Percentiles rank a stretch among this genome's conserved stretches.
Conservation (phyloP, 2,113 vertebrate species). For the Albula goreensis region DNA sequence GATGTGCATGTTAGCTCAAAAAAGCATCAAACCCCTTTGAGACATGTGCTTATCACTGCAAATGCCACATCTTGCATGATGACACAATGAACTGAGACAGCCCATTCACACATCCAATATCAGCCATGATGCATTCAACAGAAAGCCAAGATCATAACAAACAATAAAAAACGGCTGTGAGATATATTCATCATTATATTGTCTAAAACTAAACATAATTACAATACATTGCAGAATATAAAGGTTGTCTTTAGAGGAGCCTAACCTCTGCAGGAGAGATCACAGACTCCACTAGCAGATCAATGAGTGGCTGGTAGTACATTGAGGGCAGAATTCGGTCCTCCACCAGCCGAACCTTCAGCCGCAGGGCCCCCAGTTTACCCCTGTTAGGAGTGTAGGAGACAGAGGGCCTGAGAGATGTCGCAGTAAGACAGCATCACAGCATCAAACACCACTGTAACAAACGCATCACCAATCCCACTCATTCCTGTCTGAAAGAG, state of each 20-base stretch:
- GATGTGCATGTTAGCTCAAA: too few species aligned
- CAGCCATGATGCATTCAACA: too few species aligned
- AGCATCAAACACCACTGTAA: not conserved
- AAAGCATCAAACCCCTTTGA: too few species aligned
- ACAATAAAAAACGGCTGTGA: too few species aligned
- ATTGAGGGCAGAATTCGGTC: slow-evolving; percentile 75
- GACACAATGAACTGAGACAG: too few species aligned
- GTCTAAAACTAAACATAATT: too few species aligned
- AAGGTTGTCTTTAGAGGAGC: not conserved
- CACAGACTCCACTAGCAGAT: slow-evolving; percentile 80
- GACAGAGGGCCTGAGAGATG: not conserved
- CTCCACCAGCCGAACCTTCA: slow-evolving; percentile 80
- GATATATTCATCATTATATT: too few species aligned
- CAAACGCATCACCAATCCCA: not conserved
- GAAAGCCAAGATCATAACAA: too few species aligned
- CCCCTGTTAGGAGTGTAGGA: slow-evolving; percentile 56
- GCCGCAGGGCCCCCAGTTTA: slow-evolving; percentile 81
- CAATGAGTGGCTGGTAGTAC: slow-evolving; percentile 80
- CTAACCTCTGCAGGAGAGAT: slow-evolving; percentile 67
- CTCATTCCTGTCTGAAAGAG: not conserved
- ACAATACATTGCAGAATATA: not conserved
- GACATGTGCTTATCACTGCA: too few species aligned
- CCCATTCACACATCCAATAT: too few species aligned
- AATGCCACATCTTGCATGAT: too few species aligned
- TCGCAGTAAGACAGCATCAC: too few species aligned